Evolutionary conservation across 2,113 vertebrate species (phyloP), one percentile per base, ranked within the genome.

Genomic region (Acanthisitta chloris): DNA sequence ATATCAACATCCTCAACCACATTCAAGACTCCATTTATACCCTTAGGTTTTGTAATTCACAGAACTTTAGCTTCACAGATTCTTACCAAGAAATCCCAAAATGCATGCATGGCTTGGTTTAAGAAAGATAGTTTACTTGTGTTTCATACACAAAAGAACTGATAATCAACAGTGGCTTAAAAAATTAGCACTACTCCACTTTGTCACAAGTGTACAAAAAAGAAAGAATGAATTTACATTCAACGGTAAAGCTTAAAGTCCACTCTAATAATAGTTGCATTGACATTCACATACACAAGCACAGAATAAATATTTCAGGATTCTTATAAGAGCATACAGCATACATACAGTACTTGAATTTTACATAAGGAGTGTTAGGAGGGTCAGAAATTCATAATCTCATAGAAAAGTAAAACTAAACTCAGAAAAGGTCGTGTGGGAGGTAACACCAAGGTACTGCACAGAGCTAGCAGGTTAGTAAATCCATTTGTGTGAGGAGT

Each of bases 271-370:
- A 98, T 98, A 98, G 96, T 95, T 98, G 97, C 97, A 98, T 97
- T 97, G 98, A 98, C 98, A 98, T 98, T 98, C 98, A 98, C 98
- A 98, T 98, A 98, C 98, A 98, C 98, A 98, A 98, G 98, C 98
- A 98, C 98, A 96, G 98, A 98, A 97, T 98, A 98, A 98, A 98
- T 98, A 98, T 97, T 98, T 97, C 92, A 98, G 98, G 97, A 97
- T 98, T 74, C 97, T 98, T 98, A 97, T 98, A 98, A 98, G 98
- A 98, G 98, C 98, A 98, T 98, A 98, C 96, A 98, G 98, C 98
- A 98, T 98, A 98, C 98, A 98, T 98, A 98, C 97, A 98, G 98
- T 98, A 98, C 93, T 97, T 98, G 94, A 98, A 96, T 96, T 97
- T 97, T 97, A 98, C 97, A 97, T 97, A 97, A 94, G 93, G 94